Evolutionary conservation across 2,888 invertebrate genomes (phyloP), one percentile per base, ranked within the genome.

Genomic region (Erebia ligea): DNA sequence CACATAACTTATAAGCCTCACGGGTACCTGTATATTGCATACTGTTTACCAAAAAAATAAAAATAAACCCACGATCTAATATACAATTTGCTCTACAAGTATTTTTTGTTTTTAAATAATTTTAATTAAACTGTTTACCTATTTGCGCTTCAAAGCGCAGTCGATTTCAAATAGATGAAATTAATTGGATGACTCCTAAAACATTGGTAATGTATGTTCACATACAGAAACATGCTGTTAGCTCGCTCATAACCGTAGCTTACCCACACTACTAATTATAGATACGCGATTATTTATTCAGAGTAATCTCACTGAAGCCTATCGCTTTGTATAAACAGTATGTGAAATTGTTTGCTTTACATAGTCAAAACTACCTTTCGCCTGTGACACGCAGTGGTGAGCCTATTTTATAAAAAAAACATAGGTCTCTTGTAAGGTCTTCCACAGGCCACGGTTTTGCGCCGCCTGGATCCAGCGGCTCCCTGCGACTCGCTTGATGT

Each of bases 251-350:
- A 61, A 54, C 50, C 67, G 25, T 34, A 34, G 34, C 34, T 34
- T 34, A 34, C 34, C 25, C 42, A 40, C 63, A 54, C 19, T 63
- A 62, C 63, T 71, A 73, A 75, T 74, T 75, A n/a, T n/a, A 71
- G 68, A 69, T 71, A 69, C 70, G 68, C 68, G 67, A 75, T 73
- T 68, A 70, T 69, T 72, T 72, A 75, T 75, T 72, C 71, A 69
- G 64, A 56, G 72, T 72, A 73, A 73, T 73, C 72, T 68, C 67
- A 34, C 45, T 50, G 58, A 58, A 64, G 63, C 62, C 56, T 65
- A 61, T 64, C 48, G 61, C 65, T 66, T 66, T 65, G 73, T 65
- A 70, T 68, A 63, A 70, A 68, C 65, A 59, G 56, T 21, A 42
- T 68, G 65, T 59, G 67, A 73, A 70, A 73, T 64, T 57, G 68